A percentile compares a stretch with the other conserved stretches of the same genome.
Evolutionary conservation across 2,888 invertebrate species (phyloP).

Genomic region (Rhimphoctona megacephalus): DNA sequence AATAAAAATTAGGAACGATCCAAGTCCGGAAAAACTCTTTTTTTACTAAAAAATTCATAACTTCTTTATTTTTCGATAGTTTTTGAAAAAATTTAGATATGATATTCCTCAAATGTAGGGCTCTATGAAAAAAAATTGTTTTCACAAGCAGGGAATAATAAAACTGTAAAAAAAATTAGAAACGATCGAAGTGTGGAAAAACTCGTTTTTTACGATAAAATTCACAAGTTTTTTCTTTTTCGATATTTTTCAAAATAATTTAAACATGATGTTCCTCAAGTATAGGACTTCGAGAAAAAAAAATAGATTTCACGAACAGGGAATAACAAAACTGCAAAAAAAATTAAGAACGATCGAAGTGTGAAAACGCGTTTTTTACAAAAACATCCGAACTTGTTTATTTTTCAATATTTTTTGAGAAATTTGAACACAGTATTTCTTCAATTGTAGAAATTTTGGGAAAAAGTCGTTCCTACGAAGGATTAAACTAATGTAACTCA

Average conservation of each 20-base stretch:
- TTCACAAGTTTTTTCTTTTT: not conserved
- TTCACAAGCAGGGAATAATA: not conserved
- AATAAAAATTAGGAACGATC: too few relatives aligned
- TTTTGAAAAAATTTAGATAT: not conserved
- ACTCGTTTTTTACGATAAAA: not conserved
- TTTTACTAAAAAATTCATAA: too few relatives aligned
- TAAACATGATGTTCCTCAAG: too few relatives aligned
- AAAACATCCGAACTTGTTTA: not conserved
- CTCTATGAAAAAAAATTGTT: not conserved
- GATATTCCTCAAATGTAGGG: not conserved
- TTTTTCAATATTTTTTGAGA: not conserved
- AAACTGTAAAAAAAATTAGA: not conserved
- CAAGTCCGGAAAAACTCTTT: too few relatives aligned
- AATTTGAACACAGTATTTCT: not conserved
- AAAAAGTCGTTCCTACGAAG: not conserved
- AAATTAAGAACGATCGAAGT: not conserved
- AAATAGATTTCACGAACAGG: not conserved
- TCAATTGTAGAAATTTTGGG: not conserved
- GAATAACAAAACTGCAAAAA: not conserved
- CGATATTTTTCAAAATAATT: not conserved
- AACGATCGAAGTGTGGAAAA: not conserved
- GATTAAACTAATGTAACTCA: slow-evolving; percentile 74
- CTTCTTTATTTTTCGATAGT: not conserved
- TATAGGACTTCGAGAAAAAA: not conserved
- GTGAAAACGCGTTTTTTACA: not conserved